Conservation (phyloP, 1,140 invertebrate genomes). For the Brachionus rubens region DNA sequence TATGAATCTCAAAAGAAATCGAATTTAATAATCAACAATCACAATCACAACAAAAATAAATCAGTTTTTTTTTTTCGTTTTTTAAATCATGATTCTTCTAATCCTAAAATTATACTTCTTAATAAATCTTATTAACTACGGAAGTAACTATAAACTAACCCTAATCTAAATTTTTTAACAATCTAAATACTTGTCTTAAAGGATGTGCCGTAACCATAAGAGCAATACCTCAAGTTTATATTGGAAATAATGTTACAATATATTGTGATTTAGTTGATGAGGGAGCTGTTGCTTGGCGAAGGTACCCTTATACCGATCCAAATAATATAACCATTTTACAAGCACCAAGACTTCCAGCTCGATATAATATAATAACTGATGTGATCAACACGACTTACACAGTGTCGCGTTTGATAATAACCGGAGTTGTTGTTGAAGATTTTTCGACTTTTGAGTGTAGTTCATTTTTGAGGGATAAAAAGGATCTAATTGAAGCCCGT, state of each 20-base stretch:
- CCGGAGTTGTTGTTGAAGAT: not conserved
- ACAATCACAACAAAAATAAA: too few species aligned
- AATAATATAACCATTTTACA: not conserved
- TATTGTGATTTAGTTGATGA: constrained; percentile 25
- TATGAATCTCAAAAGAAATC: too few species aligned
- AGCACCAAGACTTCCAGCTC: not conserved
- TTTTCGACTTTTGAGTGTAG: constrained; percentile 36
- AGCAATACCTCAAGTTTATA: not conserved
- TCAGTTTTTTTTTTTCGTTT: too few species aligned
- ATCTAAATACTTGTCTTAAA: too few species aligned
- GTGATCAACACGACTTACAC: not conserved
- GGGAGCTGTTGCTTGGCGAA: not conserved
- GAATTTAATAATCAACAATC: too few species aligned
- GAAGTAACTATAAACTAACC: too few species aligned
- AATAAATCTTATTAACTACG: too few species aligned
- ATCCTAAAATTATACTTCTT: too few species aligned
- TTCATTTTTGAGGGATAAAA: not conserved
- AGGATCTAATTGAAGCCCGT: constrained; percentile 21
- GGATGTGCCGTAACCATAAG: not conserved
- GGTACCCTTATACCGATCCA: constrained; percentile 2
- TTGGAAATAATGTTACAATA: constrained; percentile 6
- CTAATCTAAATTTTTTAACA: too few species aligned
- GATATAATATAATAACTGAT: not conserved
- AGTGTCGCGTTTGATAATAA: not conserved
- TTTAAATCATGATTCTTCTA: too few species aligned